Evolutionary conservation across 2,113 vertebrate species (phyloP).

Genomic region (Perognathus longimembris): DNA sequence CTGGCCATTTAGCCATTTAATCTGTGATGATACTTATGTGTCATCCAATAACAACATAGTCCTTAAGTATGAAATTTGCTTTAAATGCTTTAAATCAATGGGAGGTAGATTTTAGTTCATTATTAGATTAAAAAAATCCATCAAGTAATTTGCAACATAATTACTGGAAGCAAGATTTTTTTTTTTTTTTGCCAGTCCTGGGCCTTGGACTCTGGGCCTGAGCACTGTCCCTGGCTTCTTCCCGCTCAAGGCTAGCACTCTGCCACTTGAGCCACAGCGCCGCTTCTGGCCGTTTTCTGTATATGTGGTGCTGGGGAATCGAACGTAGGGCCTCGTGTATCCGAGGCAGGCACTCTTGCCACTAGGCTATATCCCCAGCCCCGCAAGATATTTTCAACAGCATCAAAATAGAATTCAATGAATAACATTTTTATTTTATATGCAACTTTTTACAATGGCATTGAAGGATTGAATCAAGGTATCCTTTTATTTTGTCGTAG

Average conservation of each 20-base stretch:
- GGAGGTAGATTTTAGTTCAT: neutral
- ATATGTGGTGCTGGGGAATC: no score
- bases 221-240: no score
- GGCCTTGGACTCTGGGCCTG: no score
- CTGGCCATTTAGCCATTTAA: neutral
- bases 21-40: neutral
- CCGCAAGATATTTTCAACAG: neutral
- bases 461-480: no score
- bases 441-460: no score
- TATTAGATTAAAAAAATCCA: neutral
- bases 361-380: no score
- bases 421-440: neutral
- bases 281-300: no score
- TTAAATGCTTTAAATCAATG: slow-evolving; percentile 6
- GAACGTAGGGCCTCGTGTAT: no score
- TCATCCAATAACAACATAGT: neutral
- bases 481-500: no score
- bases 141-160: neutral
- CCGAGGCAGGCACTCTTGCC: no score
- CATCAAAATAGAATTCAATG: slow-evolving; percentile 4
- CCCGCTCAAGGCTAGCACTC: no score
- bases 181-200: neutral
- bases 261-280: no score
- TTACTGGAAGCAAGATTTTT: neutral
- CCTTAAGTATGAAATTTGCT: neutral